These are phyloP conservation scores for Setipinna tenuifilis DNA, from an alignment of 2,797 vertebrate species.

Conservation along the genomic window DNA sequence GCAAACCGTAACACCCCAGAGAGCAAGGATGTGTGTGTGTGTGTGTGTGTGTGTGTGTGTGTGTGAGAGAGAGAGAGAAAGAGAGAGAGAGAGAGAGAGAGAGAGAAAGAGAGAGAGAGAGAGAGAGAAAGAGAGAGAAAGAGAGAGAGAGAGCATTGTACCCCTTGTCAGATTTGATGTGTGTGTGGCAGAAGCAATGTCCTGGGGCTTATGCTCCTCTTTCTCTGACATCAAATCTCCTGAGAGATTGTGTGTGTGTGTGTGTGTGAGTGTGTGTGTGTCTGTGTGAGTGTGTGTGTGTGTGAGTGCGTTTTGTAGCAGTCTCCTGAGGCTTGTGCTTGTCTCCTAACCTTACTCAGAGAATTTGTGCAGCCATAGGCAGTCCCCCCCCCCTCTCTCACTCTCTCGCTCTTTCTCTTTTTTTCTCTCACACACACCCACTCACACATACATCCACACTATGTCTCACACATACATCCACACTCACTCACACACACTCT, in stretches of 20 bases:
- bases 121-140: no score
- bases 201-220: not conserved
- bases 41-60: not conserved
- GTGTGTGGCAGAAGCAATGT: slow-evolving; percentile 13
- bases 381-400: not conserved
- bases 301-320: not conserved
- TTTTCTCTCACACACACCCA: not conserved
- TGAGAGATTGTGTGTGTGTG: no score
- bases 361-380: not conserved
- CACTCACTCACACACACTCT: not conserved
- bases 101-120: not conserved
- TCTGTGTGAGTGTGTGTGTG: slow-evolving; percentile 3
- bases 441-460: not conserved
- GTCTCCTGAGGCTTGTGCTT: not conserved
- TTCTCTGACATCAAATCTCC: no score
- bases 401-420: not conserved
- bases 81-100: not conserved
- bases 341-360: slow-evolving; percentile 30
- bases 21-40: not conserved
- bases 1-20: slow-evolving; percentile 39
- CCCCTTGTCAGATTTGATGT: slow-evolving; percentile 1
- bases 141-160: not conserved
- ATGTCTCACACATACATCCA: not conserved
- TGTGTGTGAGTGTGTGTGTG: not conserved
- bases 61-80: no score